A percentile compares a stretch with the other conserved stretches of the same genome.
Conservation (phyloP, 2,797 vertebrate species). For the Peromyscus melanophrys region DNA sequence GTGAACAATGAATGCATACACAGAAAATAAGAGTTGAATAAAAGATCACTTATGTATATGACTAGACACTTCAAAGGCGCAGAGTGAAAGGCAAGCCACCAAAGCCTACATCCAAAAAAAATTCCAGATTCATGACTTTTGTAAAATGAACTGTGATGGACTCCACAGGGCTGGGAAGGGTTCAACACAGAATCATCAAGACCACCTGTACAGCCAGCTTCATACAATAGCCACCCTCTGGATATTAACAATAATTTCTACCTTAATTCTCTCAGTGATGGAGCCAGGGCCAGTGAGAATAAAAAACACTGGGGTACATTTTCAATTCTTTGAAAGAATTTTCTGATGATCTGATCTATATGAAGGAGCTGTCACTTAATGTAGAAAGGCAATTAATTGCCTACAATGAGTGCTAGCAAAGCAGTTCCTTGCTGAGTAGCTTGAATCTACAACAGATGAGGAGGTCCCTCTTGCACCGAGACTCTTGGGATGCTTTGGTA, state of each 20-base stretch:
- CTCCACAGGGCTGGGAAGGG: slow-evolving; percentile 43
- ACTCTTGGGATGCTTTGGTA: not conserved
- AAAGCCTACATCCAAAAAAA: slow-evolving; percentile 74
- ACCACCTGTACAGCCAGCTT: not conserved
- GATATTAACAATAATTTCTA: not conserved
- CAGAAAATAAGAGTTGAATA: slow-evolving; percentile 81
- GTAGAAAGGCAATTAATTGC: not conserved
- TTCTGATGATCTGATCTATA: not conserved
- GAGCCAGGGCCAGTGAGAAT: not conserved
- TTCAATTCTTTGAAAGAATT: not conserved
- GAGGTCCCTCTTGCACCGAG: not conserved
- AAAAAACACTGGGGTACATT: slow-evolving; percentile 1
- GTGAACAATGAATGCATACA: slow-evolving; percentile 76
- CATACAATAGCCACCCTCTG: not conserved
- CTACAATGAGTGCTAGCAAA: not conserved
- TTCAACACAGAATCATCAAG: not conserved
- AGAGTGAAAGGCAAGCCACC: slow-evolving; percentile 72
- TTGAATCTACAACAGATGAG: not conserved
- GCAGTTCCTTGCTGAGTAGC: not conserved
- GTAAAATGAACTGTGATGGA: slow-evolving; percentile 77
- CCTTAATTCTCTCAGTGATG: not conserved
- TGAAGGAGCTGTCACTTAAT: not conserved
- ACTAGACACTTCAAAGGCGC: slow-evolving; percentile 78
- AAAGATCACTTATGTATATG: slow-evolving; percentile 71
- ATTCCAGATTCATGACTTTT: slow-evolving; percentile 70